Conservation (phyloP, 2,888 invertebrate genomes). For the Ischnus inquisitorius region DNA sequence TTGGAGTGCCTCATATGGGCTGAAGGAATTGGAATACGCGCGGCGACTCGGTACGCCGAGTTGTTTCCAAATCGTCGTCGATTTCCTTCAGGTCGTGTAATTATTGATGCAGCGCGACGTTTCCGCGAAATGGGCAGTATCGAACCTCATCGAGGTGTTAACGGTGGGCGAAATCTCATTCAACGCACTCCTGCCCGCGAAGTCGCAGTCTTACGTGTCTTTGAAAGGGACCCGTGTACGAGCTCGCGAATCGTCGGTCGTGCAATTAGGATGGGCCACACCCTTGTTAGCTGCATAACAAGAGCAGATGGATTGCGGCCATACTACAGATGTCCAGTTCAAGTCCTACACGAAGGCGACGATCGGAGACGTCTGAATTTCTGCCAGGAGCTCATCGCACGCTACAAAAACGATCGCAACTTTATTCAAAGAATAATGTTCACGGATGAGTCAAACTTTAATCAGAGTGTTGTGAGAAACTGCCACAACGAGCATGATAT, state of each 20-base stretch:
- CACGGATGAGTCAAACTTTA: constrained; percentile 5
- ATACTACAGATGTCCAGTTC: constrained; percentile 11
- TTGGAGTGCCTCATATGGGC: not conserved
- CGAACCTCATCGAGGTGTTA: not conserved
- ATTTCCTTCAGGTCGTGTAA: no score
- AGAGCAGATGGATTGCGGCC: not conserved
- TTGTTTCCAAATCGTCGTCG: not conserved
- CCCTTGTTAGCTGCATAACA: not conserved
- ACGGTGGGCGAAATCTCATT: not conserved
- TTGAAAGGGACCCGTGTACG: constrained; percentile 9
- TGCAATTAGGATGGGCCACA: not conserved
- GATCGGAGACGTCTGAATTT: not conserved
- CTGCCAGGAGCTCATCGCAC: not conserved
- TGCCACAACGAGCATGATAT: constrained; percentile 19
- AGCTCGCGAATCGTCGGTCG: constrained; percentile 6
- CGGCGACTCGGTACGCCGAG: not conserved
- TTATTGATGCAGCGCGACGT: not conserved
- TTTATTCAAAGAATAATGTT: constrained; percentile 8
- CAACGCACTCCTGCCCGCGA: not conserved
- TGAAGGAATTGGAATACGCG: not conserved
- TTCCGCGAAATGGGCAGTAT: not conserved
- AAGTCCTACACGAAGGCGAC: not conserved
- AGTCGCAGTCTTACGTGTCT: not conserved
- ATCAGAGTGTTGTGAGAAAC: not conserved
- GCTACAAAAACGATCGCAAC: not conserved